Conservation (phyloP, 2,113 vertebrate genomes). For the Eleginops maclovinus region DNA sequence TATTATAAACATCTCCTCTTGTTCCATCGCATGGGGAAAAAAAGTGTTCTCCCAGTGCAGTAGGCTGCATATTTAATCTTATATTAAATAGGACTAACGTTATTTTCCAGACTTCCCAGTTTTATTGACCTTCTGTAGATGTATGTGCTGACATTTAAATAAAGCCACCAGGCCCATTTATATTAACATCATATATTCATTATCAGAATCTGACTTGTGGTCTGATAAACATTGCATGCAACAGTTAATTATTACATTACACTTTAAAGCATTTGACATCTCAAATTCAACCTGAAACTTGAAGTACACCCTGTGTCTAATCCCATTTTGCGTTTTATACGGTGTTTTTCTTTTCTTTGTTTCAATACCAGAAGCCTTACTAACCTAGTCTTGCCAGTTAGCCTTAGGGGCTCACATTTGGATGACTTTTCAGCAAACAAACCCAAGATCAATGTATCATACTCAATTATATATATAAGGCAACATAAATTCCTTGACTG, state of each 20-base stretch:
- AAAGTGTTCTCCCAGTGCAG: conserved; percentile 11
- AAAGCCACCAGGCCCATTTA: neutral
- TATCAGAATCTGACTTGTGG: conserved; percentile 32
- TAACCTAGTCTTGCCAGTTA: neutral
- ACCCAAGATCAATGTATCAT: neutral
- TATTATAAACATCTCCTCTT: conserved; percentile 58
- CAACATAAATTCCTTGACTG: conserved; percentile 28
- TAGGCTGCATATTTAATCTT: neutral
- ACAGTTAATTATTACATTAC: conserved; percentile 2
- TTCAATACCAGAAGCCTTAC: neutral
- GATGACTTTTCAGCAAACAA: conserved; percentile 14
- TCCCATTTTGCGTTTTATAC: neutral
- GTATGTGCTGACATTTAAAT: neutral
- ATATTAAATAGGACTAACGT: neutral
- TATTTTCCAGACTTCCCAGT: neutral
- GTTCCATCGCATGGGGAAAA: conserved; percentile 6
- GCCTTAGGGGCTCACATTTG: neutral
- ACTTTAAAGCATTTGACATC: neutral
- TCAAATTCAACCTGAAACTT: conserved; percentile 8
- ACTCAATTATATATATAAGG: neutral
- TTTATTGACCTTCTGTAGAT: neutral
- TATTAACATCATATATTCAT: neutral
- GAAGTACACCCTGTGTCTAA: conserved; percentile 1
- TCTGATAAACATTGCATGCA: neutral
- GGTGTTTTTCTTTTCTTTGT: neutral